A percentile compares a stretch with the other conserved stretches of the same genome.
These are phyloP conservation scores for Phania funesta DNA, from an alignment of 2,888 invertebrate genomes.

Conservation along the genomic window DNA sequence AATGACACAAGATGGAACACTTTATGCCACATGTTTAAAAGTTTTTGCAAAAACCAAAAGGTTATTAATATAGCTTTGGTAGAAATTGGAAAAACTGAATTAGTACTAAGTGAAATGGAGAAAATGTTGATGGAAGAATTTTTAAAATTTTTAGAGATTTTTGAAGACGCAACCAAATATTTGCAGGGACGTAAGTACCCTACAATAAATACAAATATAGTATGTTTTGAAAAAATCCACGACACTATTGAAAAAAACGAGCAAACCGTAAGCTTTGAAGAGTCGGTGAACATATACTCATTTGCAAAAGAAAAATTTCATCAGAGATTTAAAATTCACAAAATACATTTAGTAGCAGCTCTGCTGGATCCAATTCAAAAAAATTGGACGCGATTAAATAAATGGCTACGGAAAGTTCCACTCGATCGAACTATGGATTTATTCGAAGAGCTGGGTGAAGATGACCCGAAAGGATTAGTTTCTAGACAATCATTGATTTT, in stretches of 20 bases:
- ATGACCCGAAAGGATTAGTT: not conserved
- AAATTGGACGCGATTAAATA: not conserved
- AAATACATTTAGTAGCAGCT: constrained; percentile 16
- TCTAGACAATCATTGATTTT: too few relatives aligned
- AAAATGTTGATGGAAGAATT: too few relatives aligned
- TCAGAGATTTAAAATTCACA: not conserved
- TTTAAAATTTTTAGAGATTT: not conserved
- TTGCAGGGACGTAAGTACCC: constrained; percentile 15
- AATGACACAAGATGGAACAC: constrained; percentile 21
- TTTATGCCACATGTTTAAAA: not conserved
- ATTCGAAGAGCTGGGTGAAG: not conserved
- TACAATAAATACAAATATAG: constrained; percentile 3
- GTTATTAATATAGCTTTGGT: constrained; percentile 17
- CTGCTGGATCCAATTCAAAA: constrained; percentile 19
- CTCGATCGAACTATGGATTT: not conserved
- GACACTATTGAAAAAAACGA: not conserved
- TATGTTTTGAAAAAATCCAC: not conserved
- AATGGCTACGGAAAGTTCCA: not conserved
- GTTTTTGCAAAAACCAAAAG: constrained; percentile 6
- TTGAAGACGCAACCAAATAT: not conserved
- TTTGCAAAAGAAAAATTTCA: not conserved
- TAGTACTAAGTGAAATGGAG: not conserved
- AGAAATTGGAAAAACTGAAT: constrained; percentile 2
- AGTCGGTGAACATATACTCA: not conserved
- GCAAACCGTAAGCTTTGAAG: not conserved